A percentile compares a stretch with the other conserved stretches of the same genome.
These are phyloP conservation scores for Gerris lacustris DNA, from an alignment of 2,888 invertebrate species.

Conservation along the genomic window DNA sequence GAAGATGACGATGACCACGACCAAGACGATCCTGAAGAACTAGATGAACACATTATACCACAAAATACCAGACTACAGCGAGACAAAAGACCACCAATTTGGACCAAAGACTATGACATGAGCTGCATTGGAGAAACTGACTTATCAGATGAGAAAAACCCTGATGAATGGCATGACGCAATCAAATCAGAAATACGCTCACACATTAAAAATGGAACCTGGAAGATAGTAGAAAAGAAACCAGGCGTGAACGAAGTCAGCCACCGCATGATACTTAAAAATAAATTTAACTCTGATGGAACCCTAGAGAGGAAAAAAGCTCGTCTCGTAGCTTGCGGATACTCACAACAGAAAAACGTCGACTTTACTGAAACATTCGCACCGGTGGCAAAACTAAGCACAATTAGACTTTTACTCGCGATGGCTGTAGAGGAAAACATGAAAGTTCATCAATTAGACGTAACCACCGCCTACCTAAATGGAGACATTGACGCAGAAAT, in stretches of 20 bases:
- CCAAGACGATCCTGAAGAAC: too few relatives aligned
- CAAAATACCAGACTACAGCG: too few relatives aligned
- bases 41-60: too few relatives aligned
- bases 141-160: too few relatives aligned
- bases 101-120: too few relatives aligned
- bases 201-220: conserved; percentile 16
- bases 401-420: conserved; percentile 29
- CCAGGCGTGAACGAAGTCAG: conserved; percentile 12
- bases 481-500: conserved; percentile 31
- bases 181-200: conserved; percentile 17
- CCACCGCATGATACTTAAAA: too few relatives aligned
- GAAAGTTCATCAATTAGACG: conserved; percentile 31
- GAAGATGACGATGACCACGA: too few relatives aligned
- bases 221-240: conserved; percentile 10
- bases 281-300: background rate
- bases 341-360: too few relatives aligned
- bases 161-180: conserved; percentile 14
- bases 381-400: conserved; percentile 6
- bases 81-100: too few relatives aligned
- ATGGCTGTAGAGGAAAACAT: conserved; percentile 21
- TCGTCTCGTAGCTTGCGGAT: too few relatives aligned
- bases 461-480: conserved; percentile 31
- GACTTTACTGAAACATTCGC: conserved; percentile 7
- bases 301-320: conserved; percentile 8
- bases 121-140: too few relatives aligned